phyloP scores from a whole-genome alignment of 2,888 invertebrate species.

The Drosophila paramelanica region DNA sequence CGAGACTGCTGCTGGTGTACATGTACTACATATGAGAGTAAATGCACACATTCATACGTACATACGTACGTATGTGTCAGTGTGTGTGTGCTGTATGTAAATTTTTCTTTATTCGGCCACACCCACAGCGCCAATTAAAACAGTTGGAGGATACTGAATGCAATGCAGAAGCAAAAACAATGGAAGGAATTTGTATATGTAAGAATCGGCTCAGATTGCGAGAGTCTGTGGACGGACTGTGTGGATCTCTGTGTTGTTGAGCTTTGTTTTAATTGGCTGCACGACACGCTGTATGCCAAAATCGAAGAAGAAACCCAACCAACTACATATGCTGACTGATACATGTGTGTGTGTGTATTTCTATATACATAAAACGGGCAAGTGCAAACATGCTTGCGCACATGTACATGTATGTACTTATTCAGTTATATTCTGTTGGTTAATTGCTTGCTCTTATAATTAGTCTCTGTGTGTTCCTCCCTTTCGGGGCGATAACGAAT shows the following conservation, averaged over 20 bases:
- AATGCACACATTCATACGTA: neutral
- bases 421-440: constrained; percentile 18
- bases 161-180: constrained; percentile 6
- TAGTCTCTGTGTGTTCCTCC: constrained; percentile 45
- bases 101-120: constrained; percentile 34
- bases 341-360: neutral
- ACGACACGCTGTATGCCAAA: neutral
- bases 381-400: neutral
- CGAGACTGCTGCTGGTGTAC: constrained; percentile 5
- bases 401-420: constrained; percentile 1
- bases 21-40: neutral
- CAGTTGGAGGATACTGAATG: constrained; percentile 6
- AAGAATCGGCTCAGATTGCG: constrained; percentile 3
- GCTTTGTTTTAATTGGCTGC: constrained; percentile 56
- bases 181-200: neutral
- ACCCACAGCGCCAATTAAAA: constrained; percentile 40
- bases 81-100: constrained; percentile 15
- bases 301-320: neutral
- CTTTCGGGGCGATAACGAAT: constrained; percentile 58
- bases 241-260: neutral
- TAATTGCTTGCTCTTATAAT: constrained; percentile 53
- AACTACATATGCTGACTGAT: neutral
- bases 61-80: neutral
- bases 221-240: neutral
- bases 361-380: neutral